Percentiles rank a stretch among this genome's conserved stretches.
Evolutionary conservation across 2,888 invertebrate species (phyloP).

Genomic region (Platycheirus albimanus): DNA sequence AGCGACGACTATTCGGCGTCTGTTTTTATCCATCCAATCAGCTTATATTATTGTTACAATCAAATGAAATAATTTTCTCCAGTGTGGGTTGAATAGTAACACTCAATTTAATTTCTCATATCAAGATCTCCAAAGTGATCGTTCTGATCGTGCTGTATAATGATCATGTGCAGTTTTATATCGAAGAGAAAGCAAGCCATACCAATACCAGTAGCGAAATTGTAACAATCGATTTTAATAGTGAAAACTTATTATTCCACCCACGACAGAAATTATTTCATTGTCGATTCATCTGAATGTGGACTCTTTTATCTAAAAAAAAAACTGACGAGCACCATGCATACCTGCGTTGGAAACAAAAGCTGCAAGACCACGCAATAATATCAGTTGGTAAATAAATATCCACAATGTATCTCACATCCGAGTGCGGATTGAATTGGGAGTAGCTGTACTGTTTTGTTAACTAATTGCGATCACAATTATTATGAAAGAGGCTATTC

Average conservation of each 20-base stretch:
- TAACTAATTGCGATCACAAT: constrained; percentile 61
- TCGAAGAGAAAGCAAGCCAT: constrained; percentile 19
- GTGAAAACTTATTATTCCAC: constrained; percentile 24
- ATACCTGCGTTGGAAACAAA: background rate
- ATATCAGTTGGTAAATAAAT: constrained; percentile 2
- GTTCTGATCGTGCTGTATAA: background rate
- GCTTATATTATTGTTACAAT: too few relatives aligned
- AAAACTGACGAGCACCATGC: background rate
- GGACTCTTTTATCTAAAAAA: background rate
- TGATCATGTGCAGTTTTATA: background rate
- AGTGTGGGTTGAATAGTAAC: background rate
- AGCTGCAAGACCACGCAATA: background rate
- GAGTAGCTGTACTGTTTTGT: constrained; percentile 62
- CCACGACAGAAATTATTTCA: background rate
- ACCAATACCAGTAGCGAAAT: background rate
- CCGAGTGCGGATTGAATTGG: background rate
- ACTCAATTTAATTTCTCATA: background rate
- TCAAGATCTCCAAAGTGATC: background rate
- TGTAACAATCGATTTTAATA: background rate
- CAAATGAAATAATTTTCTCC: too few relatives aligned
- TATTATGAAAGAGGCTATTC: constrained; percentile 49
- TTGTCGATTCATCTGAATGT: constrained; percentile 23
- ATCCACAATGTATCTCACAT: constrained; percentile 28
- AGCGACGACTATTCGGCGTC: too few relatives aligned
- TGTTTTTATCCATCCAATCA: too few relatives aligned